Conservation (phyloP, 1,140 invertebrate genomes). For the Hirudo medicinalis region DNA sequence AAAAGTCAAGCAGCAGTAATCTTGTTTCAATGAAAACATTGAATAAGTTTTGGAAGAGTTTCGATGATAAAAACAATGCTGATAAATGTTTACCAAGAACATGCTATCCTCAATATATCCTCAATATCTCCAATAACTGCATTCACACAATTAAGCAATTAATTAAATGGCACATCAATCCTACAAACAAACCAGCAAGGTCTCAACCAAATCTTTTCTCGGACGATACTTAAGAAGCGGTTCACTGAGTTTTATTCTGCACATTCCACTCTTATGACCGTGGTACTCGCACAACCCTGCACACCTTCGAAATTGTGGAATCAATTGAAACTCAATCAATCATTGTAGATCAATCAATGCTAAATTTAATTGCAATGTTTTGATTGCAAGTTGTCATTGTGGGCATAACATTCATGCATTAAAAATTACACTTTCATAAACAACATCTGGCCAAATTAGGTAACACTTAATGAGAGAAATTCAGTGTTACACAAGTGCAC, state of each 20-base stretch:
- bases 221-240: conserved; percentile 79
- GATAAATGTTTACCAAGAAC: no score
- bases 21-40: not conserved
- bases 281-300: conserved; percentile 71
- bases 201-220: conserved; percentile 83
- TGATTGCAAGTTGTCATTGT: no score
- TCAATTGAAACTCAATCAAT: not conserved
- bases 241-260: conserved; percentile 62
- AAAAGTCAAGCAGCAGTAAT: not conserved
- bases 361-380: no score
- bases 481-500: no score
- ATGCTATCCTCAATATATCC: no score
- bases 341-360: not conserved
- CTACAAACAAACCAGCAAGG: conserved; percentile 55
- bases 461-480: no score
- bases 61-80: no score
- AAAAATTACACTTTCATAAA: no score
- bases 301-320: conserved; percentile 46
- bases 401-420: no score
- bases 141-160: not conserved
- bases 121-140: no score
- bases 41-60: not conserved
- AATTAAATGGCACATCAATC: not conserved
- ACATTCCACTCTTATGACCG: conserved; percentile 55
- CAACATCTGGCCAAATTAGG: no score